Evolutionary conservation across 2,113 vertebrate genomes (phyloP).

Genomic region (Syrrhaptes paradoxus): DNA sequence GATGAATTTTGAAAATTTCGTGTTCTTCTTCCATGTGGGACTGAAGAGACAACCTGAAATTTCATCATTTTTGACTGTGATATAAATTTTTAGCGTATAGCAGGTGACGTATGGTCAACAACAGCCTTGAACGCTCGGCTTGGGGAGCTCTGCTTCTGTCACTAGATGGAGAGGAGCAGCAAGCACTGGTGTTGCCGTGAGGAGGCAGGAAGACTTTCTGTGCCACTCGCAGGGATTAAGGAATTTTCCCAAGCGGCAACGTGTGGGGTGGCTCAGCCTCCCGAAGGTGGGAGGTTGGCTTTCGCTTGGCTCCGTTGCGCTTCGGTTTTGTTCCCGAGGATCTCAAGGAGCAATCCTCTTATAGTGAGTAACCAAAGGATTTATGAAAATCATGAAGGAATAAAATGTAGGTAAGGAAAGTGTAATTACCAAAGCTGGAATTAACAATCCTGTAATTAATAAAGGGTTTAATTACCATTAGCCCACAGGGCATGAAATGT

Average conservation of each 20-base stretch:
- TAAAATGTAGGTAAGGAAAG: background rate
- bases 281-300: background rate
- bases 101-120: accelerated
- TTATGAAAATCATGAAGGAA: background rate
- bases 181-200: background rate
- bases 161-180: accelerated
- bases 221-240: background rate
- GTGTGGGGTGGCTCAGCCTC: background rate
- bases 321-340: background rate
- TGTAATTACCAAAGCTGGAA: background rate
- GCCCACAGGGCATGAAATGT: background rate
- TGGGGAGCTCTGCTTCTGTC: accelerated
- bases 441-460: slow-evolving; percentile 11
- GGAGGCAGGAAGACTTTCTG: background rate
- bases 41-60: background rate
- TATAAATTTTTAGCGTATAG: accelerated
- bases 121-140: background rate
- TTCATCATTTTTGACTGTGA: background rate
- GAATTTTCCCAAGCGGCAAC: background rate
- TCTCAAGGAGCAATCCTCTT: background rate
- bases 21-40: background rate
- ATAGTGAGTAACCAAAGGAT: background rate
- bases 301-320: background rate
- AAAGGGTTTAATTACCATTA: background rate
- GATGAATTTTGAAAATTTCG: background rate